Conservation (phyloP, 1,140 invertebrate genomes). For the Heliconius hewitsoni region DNA sequence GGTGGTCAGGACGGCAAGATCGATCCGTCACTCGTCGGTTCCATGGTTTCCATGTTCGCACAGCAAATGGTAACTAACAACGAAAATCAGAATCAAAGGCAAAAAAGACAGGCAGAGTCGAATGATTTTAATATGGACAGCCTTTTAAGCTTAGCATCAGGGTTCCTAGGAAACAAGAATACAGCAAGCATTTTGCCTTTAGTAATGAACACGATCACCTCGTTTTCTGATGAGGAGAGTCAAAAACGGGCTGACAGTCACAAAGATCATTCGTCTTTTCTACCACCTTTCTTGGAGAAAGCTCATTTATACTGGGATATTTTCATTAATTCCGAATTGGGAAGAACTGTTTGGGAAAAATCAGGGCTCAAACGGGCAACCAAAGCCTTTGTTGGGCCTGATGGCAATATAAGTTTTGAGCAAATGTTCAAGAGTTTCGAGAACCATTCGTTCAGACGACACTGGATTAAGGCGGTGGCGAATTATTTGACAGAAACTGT, state of each 20-base stretch:
- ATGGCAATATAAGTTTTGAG: constrained; percentile 87
- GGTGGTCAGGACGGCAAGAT: constrained; percentile 79
- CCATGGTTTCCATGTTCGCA: constrained; percentile 81
- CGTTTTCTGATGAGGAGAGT: constrained; percentile 79
- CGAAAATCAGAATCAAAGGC: constrained; percentile 46
- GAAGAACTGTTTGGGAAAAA: constrained; percentile 86
- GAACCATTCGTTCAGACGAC: constrained; percentile 87
- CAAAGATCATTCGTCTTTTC: constrained; percentile 86
- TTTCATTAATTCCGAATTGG: constrained; percentile 89
- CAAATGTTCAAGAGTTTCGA: constrained; percentile 88
- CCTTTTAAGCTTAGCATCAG: constrained; percentile 84
- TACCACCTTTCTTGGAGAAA: constrained; percentile 88
- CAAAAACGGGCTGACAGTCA: constrained; percentile 83
- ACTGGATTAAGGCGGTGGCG: constrained; percentile 89
- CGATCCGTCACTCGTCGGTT: constrained; percentile 80
- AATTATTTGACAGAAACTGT: constrained; percentile 88
- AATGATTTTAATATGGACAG: constrained; percentile 79
- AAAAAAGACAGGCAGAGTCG: constrained; percentile 49
- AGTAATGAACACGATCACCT: constrained; percentile 83
- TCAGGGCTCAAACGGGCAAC: constrained; percentile 85
- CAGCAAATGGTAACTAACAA: constrained; percentile 54
- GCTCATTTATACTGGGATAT: constrained; percentile 89
- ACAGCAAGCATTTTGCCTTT: constrained; percentile 84
- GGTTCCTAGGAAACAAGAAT: constrained; percentile 83
- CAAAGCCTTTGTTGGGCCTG: constrained; percentile 82